Evolutionary conservation across 1,140 invertebrate species (phyloP).

Genomic region (Stenopsyche tienmushanensis): DNA sequence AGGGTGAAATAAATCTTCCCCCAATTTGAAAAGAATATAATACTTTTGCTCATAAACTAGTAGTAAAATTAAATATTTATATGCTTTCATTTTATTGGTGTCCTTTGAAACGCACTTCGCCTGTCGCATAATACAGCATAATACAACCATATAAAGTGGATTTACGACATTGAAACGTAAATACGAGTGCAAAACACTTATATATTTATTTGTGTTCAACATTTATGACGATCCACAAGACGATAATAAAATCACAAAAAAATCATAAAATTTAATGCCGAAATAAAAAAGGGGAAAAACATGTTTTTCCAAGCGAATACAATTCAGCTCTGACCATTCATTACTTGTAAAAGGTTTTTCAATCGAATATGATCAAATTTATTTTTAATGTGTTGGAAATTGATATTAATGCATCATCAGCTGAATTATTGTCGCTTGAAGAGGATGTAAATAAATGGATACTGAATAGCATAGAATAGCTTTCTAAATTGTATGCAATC

Average conservation of each 20-base stretch:
- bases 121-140: slow-evolving; percentile 33
- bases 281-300: slow-evolving; percentile 37
- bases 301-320: slow-evolving; percentile 31
- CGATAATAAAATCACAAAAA: slow-evolving; percentile 41
- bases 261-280: slow-evolving; percentile 39
- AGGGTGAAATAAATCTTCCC: background rate
- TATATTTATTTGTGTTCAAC: slow-evolving; percentile 42
- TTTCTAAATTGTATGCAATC: background rate
- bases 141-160: slow-evolving; percentile 36
- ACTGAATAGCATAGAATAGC: background rate
- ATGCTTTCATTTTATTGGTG: slow-evolving; percentile 12
- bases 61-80: slow-evolving; percentile 15
- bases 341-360: slow-evolving; percentile 12
- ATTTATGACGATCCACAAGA: slow-evolving; percentile 41
- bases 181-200: slow-evolving; percentile 42
- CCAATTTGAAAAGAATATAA: background rate
- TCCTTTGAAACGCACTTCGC: slow-evolving; percentile 24
- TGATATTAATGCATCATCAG: no score
- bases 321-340: slow-evolving; percentile 12
- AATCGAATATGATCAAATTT: no score
- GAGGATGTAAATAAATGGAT: slow-evolving; percentile 16
- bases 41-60: background rate
- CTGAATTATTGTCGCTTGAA: no score
- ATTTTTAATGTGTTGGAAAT: no score
- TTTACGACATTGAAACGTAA: slow-evolving; percentile 42